Conservation (phyloP, 2,113 vertebrate genomes). For the Paradisaea rubra region DNA sequence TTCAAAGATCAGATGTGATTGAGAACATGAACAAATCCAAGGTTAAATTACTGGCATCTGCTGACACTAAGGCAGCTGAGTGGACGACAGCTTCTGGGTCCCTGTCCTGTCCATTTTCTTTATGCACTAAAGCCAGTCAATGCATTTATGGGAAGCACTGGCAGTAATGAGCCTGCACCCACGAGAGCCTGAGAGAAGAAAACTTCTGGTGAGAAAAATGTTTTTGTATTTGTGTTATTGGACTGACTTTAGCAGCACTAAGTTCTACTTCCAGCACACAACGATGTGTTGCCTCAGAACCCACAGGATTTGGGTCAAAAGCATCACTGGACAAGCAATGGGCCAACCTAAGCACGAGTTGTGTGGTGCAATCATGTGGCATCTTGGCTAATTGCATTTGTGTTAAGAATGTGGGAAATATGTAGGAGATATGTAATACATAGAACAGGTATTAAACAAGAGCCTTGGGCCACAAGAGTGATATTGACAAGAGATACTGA, state of each 20-base stretch:
- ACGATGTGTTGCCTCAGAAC: background rate
- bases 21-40: background rate
- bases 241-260: background rate
- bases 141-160: background rate
- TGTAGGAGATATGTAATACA: background rate
- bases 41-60: background rate
- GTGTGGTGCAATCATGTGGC: background rate
- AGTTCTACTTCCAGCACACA: background rate
- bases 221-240: background rate
- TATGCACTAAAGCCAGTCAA: background rate
- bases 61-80: background rate
- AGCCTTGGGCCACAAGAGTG: background rate
- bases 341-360: background rate
- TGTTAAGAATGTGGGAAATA: background rate
- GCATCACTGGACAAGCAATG: background rate
- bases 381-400: background rate
- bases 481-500: background rate
- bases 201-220: background rate
- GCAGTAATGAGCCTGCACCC: background rate
- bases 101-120: background rate
- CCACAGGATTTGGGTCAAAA: background rate
- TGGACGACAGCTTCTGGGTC: background rate
- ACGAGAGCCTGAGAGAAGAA: background rate
- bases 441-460: background rate
- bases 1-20: background rate